Percentiles rank a stretch among this genome's conserved stretches.
Conservation (phyloP, 2,113 vertebrate species). For the Proterorhinus semilunaris region DNA sequence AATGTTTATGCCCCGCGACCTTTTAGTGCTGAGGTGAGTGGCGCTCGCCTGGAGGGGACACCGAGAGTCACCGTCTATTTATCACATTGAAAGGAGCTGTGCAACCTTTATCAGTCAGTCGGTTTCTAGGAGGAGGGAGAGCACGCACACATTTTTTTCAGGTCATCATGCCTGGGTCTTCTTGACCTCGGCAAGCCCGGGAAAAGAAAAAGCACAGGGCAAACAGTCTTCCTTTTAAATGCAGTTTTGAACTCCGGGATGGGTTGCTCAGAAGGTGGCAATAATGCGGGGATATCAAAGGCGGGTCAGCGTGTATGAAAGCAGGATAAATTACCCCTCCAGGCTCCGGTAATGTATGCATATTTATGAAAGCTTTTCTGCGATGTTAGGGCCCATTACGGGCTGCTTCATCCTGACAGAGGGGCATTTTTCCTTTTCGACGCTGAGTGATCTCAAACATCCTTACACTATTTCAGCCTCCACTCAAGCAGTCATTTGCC, state of each 20-base stretch:
- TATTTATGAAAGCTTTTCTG: conserved; percentile 68
- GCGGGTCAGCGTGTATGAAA: conserved; percentile 60
- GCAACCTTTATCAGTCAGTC: conserved; percentile 13
- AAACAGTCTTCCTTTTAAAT: conserved; percentile 12
- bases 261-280: conserved; percentile 56
- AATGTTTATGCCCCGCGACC: conserved; percentile 31
- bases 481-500: conserved; percentile 86
- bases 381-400: conserved; percentile 65
- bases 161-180: neutral
- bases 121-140: too few relatives aligned
- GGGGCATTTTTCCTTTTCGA: conserved; percentile 69
- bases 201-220: neutral
- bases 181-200: neutral
- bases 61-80: conserved; percentile 46
- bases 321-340: conserved; percentile 61
- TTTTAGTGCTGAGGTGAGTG: conserved; percentile 37
- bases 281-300: conserved; percentile 63
- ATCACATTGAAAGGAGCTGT: conserved; percentile 33
- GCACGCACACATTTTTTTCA: too few relatives aligned
- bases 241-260: conserved; percentile 45
- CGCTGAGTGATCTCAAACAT: conserved; percentile 56
- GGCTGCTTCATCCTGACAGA: conserved; percentile 80
- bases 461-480: conserved; percentile 56
- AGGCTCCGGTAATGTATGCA: conserved; percentile 63
- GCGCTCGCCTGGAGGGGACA: conserved; percentile 17